Base-by-base conservation (phyloP, 2,888 invertebrate species). In the Drosophila colorata region DNA sequence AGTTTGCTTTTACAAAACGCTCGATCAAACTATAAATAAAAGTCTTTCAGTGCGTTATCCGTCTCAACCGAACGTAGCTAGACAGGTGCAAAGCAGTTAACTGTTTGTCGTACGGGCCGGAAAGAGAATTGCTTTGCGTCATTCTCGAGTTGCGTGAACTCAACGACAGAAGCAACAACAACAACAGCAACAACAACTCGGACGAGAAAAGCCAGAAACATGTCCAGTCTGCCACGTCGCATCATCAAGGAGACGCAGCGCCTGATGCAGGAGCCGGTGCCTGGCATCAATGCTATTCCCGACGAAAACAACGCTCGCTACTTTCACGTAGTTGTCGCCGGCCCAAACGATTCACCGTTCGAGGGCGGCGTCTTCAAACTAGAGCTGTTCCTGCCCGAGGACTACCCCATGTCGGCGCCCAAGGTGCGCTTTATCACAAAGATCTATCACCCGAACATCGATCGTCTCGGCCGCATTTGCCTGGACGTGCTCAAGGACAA, bases 401-500 rank as follows among this genome's bases (percentile, higher is more conserved):
- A 99, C 93, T 99, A 99, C 93, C 99, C 99, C 76, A 99, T 99
- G 99, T 97, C 98, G 79, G 98, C 99, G 85, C 99, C 99, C 80
- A 99, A 98, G 96, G 98, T 99, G 93, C 96, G 98, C 92, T 99
- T 99, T 94, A 97, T 98, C 93, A 98, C 99, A 76, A 98, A 98
- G 95, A 99, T 99, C 93, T 99, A 99, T 94, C 99, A 99, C 94
- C 99, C 99, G 89, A 99, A 99, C 93, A 99, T 99, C 93, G 99
- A 99, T 94, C 97, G 98, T 94, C 95, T 99, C 83, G 99, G 99
- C 74, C 95, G 99, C 93, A 99, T 99, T 94, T 99, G 99, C 93
- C 93, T 99, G 93, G 99, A 99, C 93, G 99, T 99, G 92, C 93
- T 99, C 90, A 99, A 99, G 95, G 96, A 96, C 90, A 96, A 96